Evolutionary conservation across 2,888 invertebrate genomes (phyloP).

Genomic region (Tinea trinotella): DNA sequence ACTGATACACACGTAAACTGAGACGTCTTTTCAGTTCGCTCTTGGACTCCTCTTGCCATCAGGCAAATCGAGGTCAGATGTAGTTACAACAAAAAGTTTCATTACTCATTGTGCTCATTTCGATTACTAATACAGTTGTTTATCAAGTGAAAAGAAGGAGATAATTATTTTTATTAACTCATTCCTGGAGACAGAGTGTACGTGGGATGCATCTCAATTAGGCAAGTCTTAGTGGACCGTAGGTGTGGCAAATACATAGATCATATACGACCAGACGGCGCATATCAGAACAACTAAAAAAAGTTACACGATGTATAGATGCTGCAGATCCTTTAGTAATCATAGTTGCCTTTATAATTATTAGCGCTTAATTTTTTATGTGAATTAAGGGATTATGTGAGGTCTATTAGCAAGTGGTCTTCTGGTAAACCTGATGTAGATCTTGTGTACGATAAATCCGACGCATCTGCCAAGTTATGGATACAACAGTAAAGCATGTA

Average conservation of each 20-base stretch:
- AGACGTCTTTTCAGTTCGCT: too few relatives aligned
- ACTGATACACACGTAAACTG: too few relatives aligned
- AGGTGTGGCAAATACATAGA: constrained; percentile 5
- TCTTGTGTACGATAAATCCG: constrained; percentile 9
- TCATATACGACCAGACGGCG: background rate
- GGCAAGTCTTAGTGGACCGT: constrained; percentile 21
- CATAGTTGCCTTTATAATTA: too few relatives aligned
- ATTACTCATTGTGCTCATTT: background rate
- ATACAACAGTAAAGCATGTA: background rate
- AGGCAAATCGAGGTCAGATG: too few relatives aligned
- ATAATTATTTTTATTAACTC: constrained; percentile 39
- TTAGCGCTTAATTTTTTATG: too few relatives aligned
- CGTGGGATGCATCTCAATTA: constrained; percentile 57
- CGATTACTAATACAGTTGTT: constrained; percentile 13
- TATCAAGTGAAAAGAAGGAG: constrained; percentile 34
- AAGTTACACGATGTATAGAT: too few relatives aligned
- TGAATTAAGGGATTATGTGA: too few relatives aligned
- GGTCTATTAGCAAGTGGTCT: too few relatives aligned
- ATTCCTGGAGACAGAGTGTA: constrained; percentile 41
- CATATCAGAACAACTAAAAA: too few relatives aligned
- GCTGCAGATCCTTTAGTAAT: too few relatives aligned
- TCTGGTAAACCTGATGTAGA: constrained; percentile 4
- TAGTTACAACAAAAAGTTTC: too few relatives aligned
- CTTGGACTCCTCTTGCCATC: too few relatives aligned
- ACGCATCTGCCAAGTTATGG: constrained; percentile 13